Evolutionary conservation across 2,888 invertebrate species (phyloP).

Genomic region (Molorchus minor): DNA sequence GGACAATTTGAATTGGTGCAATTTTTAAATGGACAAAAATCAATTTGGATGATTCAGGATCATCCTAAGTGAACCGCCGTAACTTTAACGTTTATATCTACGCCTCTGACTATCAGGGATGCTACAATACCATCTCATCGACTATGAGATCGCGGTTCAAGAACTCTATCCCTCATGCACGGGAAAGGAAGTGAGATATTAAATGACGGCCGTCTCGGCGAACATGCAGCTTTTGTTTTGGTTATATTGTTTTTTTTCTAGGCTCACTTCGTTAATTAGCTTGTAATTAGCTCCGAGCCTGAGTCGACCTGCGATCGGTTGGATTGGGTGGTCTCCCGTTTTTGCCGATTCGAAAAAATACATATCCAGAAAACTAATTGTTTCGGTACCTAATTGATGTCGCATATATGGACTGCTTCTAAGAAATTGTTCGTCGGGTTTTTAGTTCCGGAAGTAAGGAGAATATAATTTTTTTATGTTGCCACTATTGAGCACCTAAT

Average conservation of each 20-base stretch:
- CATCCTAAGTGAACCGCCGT: no score
- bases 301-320: slow-evolving; percentile 33
- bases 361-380: slow-evolving; percentile 22
- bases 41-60: no score
- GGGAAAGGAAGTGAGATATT: slow-evolving; percentile 56
- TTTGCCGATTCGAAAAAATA: slow-evolving; percentile 25
- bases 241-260: slow-evolving; percentile 37
- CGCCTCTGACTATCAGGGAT: neutral
- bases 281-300: slow-evolving; percentile 49
- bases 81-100: neutral
- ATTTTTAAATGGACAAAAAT: no score
- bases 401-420: neutral
- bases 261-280: slow-evolving; percentile 49
- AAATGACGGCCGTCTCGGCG: slow-evolving; percentile 48
- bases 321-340: slow-evolving; percentile 38
- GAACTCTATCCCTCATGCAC: slow-evolving; percentile 9
- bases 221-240: slow-evolving; percentile 46
- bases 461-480: no score
- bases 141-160: slow-evolving; percentile 14
- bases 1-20: no score
- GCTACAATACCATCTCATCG: slow-evolving; percentile 2
- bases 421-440: no score
- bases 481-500: no score
- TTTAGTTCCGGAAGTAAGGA: no score
- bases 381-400: slow-evolving; percentile 8